A percentile compares a stretch with the other conserved stretches of the same genome.
Evolutionary conservation across 2,113 vertebrate genomes (phyloP).

Genomic region (Nycticebus coucang): DNA sequence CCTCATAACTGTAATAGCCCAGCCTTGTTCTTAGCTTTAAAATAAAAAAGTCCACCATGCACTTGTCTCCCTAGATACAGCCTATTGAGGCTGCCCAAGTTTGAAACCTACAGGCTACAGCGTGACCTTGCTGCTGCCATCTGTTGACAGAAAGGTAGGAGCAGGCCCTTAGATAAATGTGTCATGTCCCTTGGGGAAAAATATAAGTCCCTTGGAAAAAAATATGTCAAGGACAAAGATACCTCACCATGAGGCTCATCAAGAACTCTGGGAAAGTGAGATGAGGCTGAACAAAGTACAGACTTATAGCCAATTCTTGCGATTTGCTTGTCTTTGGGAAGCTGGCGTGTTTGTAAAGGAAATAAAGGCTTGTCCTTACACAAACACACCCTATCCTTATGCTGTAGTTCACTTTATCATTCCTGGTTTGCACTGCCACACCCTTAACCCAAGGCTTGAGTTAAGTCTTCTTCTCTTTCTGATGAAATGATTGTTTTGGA

Average conservation of each 20-base stretch:
- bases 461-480: slow-evolving; percentile 11
- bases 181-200: neutral
- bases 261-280: neutral
- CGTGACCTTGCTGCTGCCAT: slow-evolving; percentile 11
- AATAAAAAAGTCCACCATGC: neutral
- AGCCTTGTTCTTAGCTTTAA: neutral
- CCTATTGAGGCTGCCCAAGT: neutral
- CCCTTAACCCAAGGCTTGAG: neutral
- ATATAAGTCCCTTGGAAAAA: neutral
- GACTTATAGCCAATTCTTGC: neutral
- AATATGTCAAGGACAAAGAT: slow-evolving; percentile 3
- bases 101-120: neutral
- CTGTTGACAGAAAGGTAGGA: slow-evolving; percentile 42
- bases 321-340: slow-evolving; percentile 34
- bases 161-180: neutral
- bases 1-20: neutral
- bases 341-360: slow-evolving; percentile 55
- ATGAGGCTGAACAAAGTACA: neutral
- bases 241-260: neutral
- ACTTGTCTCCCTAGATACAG: neutral
- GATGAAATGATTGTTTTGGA: neutral
- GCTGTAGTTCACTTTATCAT: slow-evolving; percentile 15
- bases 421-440: neutral
- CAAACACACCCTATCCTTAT: slow-evolving; percentile 49
- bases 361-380: slow-evolving; percentile 55